Evolutionary conservation across 2,888 invertebrate genomes (phyloP).

Genomic region (Drosophila picticornis): DNA sequence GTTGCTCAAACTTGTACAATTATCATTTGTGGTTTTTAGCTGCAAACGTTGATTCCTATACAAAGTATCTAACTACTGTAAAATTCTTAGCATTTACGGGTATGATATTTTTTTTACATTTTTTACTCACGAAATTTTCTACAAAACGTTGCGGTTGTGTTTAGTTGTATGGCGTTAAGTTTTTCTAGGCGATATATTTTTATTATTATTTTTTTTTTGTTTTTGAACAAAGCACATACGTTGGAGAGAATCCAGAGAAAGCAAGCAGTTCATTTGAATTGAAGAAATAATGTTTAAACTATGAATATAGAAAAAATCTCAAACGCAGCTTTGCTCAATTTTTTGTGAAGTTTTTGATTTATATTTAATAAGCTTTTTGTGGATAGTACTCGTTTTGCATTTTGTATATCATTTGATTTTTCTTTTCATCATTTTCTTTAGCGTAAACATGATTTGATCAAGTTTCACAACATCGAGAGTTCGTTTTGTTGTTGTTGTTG

Average conservation of each 20-base stretch:
- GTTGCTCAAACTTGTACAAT: slow-evolving; percentile 61
- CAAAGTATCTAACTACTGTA: slow-evolving; percentile 81
- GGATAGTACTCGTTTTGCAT: slow-evolving; percentile 45
- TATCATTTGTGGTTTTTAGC: slow-evolving; percentile 54
- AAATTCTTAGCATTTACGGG: slow-evolving; percentile 73
- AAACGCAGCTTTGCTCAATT: slow-evolving; percentile 33
- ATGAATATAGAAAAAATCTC: slow-evolving; percentile 9
- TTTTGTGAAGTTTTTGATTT: slow-evolving; percentile 37
- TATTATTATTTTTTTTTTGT: slow-evolving; percentile 26
- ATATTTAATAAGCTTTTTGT: slow-evolving; percentile 43
- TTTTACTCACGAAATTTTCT: slow-evolving; percentile 67
- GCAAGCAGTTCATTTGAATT: slow-evolving; percentile 3
- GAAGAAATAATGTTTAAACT: neutral
- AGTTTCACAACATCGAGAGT: slow-evolving; percentile 85
- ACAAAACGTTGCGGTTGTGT: slow-evolving; percentile 69
- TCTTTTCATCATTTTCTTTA: slow-evolving; percentile 46
- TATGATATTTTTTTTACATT: slow-evolving; percentile 47
- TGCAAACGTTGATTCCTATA: slow-evolving; percentile 78
- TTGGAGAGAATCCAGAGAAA: slow-evolving; percentile 17
- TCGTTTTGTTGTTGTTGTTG: slow-evolving; percentile 81
- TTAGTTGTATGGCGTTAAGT: slow-evolving; percentile 61
- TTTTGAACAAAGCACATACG: slow-evolving; percentile 55
- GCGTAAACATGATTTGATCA: slow-evolving; percentile 83
- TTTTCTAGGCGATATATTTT: slow-evolving; percentile 59
- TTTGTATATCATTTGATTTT: slow-evolving; percentile 49